Percentiles rank a stretch among this genome's conserved stretches.
These are phyloP conservation scores for Neoniphon sammara DNA, from an alignment of 2,797 vertebrate genomes.

Conservation along the genomic window DNA sequence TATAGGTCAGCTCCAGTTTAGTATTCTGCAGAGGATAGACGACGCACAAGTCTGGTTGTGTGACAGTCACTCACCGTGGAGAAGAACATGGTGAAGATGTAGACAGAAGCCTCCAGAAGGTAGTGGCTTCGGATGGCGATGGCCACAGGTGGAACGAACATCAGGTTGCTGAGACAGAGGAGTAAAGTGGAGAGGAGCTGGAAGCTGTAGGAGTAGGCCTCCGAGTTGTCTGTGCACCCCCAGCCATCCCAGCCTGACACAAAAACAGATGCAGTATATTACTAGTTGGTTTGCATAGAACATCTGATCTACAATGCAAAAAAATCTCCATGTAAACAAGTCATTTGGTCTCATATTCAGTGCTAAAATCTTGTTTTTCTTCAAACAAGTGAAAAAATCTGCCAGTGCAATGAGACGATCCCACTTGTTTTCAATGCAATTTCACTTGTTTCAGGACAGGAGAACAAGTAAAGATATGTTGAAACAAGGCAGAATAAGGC, in stretches of 20 bases:
- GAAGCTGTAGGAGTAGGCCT: slow-evolving; percentile 95
- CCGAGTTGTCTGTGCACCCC: slow-evolving; percentile 95
- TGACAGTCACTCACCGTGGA: slow-evolving; percentile 88
- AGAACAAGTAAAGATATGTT: too few species aligned
- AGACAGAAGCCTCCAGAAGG: slow-evolving; percentile 95
- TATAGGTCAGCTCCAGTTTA: slow-evolving; percentile 9
- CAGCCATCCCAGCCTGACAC: slow-evolving; percentile 94
- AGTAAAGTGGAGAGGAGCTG: slow-evolving; percentile 96
- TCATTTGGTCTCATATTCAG: too few species aligned
- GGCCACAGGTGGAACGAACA: slow-evolving; percentile 96
- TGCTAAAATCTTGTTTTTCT: too few species aligned
- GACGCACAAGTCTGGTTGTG: neutral
- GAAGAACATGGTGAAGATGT: slow-evolving; percentile 99
- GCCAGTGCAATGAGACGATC: too few species aligned
- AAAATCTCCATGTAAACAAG: too few species aligned
- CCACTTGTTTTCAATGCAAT: too few species aligned
- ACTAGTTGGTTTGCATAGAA: too few species aligned
- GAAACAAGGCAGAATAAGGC: too few species aligned
- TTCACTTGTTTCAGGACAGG: too few species aligned
- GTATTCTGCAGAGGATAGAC: neutral
- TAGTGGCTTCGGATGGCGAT: slow-evolving; percentile 94
- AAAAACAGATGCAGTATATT: neutral
- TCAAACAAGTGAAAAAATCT: too few species aligned
- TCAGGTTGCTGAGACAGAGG: slow-evolving; percentile 97
- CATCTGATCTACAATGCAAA: too few species aligned